A percentile compares a stretch with the other conserved stretches of the same genome.
Conservation (phyloP, 2,888 invertebrate genomes). For the Ennomos erosarius region DNA sequence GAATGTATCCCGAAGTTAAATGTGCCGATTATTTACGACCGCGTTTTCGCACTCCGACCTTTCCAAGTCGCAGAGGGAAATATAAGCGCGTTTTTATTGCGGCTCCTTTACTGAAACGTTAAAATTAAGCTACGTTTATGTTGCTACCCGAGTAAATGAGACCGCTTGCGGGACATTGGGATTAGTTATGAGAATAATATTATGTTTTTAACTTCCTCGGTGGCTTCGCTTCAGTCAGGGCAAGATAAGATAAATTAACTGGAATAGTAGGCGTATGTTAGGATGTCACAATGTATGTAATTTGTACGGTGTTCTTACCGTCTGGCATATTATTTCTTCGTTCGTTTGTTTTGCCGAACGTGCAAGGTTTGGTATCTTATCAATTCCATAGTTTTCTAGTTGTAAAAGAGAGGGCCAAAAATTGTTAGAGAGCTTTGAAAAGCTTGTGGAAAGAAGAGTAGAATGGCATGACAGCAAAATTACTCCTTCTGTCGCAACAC, state of each 20-base stretch:
- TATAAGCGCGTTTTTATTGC: constrained; percentile 58
- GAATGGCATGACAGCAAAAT: no score
- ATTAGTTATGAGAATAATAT: constrained; percentile 40
- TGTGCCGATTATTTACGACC: constrained; percentile 69
- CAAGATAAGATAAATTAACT: constrained; percentile 39
- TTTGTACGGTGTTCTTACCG: constrained; percentile 20
- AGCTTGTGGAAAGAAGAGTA: no score
- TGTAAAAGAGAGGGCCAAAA: no score
- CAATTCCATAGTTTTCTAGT: no score
- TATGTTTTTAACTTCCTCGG: constrained; percentile 39
- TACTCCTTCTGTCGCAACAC: no score
- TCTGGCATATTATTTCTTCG: not conserved
- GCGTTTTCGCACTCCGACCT: constrained; percentile 53
- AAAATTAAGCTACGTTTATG: constrained; percentile 61
- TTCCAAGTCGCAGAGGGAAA: constrained; percentile 54
- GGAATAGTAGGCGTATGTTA: constrained; percentile 20
- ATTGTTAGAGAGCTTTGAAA: no score
- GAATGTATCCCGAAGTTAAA: constrained; percentile 61
- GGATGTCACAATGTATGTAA: constrained; percentile 32
- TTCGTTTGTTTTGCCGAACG: no score
- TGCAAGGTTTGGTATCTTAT: no score
- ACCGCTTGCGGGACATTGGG: constrained; percentile 40
- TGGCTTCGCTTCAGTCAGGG: constrained; percentile 32
- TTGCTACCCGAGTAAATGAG: constrained; percentile 44
- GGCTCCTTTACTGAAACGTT: constrained; percentile 57